Evolutionary conservation across 2,797 vertebrate genomes (phyloP).

Genomic region (Takifugu rubripes): DNA sequence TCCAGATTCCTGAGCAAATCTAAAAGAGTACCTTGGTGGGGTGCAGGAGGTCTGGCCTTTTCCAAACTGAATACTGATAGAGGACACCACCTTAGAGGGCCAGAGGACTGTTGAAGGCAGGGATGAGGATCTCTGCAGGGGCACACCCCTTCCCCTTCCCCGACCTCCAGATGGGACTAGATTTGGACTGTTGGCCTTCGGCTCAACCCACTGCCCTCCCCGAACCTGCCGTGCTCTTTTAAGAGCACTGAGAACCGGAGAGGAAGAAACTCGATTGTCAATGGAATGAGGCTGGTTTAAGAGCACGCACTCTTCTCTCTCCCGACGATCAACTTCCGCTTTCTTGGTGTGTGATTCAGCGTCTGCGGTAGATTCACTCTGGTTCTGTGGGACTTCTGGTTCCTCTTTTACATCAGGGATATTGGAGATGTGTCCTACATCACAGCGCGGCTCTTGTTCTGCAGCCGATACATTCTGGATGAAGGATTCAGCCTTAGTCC

Average conservation of each 20-base stretch:
- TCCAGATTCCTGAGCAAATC: slow-evolving; percentile 65
- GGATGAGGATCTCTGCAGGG: slow-evolving; percentile 86
- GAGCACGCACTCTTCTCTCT: background rate
- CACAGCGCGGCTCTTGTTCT: slow-evolving; percentile 15
- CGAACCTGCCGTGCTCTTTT: slow-evolving; percentile 36
- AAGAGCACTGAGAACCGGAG: slow-evolving; percentile 48
- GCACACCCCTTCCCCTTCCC: slow-evolving; percentile 36
- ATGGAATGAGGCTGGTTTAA: slow-evolving; percentile 20
- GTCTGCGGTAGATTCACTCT: background rate
- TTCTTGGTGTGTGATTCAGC: slow-evolving; percentile 5
- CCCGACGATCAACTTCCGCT: background rate
- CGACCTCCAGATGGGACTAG: slow-evolving; percentile 54
- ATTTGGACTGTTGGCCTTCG: slow-evolving; percentile 63
- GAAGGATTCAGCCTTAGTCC: slow-evolving; percentile 4
- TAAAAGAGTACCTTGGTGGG: slow-evolving; percentile 84
- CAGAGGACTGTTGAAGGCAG: slow-evolving; percentile 81
- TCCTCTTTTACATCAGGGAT: slow-evolving; percentile 32
- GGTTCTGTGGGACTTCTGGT: slow-evolving; percentile 14
- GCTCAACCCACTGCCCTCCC: slow-evolving; percentile 28
- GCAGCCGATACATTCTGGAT: slow-evolving; percentile 17
- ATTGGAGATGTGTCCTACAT: slow-evolving; percentile 17
- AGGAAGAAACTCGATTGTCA: slow-evolving; percentile 8
- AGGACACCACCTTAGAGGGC: slow-evolving; percentile 86
- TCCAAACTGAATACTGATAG: slow-evolving; percentile 85
- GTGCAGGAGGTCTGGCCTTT: slow-evolving; percentile 80